A percentile compares a stretch with the other conserved stretches of the same genome.
Conservation (phyloP, 2,888 invertebrate genomes). For the Agrotis puta region DNA sequence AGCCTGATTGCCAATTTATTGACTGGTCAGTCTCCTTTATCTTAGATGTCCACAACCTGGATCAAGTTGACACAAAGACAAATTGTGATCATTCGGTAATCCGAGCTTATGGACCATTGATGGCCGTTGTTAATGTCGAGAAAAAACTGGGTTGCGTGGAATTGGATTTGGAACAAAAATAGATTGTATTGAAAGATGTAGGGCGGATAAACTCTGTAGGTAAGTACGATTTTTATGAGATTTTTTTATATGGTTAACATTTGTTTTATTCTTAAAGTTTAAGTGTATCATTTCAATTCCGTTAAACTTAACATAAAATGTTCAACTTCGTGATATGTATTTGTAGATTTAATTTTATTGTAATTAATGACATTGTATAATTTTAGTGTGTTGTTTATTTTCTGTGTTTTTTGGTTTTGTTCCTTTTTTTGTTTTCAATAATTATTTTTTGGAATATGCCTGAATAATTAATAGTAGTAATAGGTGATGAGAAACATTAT, state of each 20-base stretch:
- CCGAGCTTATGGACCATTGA: constrained; percentile 72
- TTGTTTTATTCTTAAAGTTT: too few species aligned
- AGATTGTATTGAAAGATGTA: neutral
- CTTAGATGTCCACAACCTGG: constrained; percentile 64
- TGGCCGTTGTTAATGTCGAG: constrained; percentile 66
- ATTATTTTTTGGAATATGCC: too few species aligned
- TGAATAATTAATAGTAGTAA: too few species aligned
- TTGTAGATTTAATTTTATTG: too few species aligned
- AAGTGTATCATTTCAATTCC: too few species aligned
- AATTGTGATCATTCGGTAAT: constrained; percentile 74
- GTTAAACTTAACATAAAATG: too few species aligned
- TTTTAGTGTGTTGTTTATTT: too few species aligned
- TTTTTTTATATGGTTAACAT: neutral
- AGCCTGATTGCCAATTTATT: constrained; percentile 73
- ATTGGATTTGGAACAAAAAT: constrained; percentile 40
- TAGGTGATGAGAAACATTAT: too few species aligned
- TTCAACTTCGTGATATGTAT: too few species aligned
- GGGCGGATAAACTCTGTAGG: neutral
- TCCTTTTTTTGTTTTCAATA: too few species aligned
- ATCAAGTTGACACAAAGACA: constrained; percentile 74
- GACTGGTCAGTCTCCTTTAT: constrained; percentile 67
- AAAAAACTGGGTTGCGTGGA: constrained; percentile 51
- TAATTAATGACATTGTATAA: too few species aligned
- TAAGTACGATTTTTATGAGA: neutral
- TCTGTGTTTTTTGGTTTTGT: too few species aligned